phyloP scores from a whole-genome alignment of 2,113 vertebrate genomes.

The Ammodramus savannarum region DNA sequence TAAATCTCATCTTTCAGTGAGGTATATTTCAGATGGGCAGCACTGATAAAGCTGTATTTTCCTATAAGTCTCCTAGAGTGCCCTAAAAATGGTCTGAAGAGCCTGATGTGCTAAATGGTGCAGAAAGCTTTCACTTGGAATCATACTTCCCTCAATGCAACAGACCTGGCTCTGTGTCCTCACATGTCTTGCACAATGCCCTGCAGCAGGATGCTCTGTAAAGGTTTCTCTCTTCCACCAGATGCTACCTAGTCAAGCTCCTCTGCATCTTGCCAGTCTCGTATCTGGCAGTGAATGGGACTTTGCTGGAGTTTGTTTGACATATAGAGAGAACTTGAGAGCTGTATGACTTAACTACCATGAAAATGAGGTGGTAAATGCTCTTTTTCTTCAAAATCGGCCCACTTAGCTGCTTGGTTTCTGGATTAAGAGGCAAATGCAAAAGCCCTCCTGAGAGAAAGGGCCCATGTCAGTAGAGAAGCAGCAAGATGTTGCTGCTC shows the following conservation, averaged over 20 bases:
- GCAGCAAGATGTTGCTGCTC: neutral
- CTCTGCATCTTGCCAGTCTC: neutral
- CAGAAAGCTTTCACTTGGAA: neutral
- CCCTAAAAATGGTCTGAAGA: neutral
- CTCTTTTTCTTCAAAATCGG: neutral
- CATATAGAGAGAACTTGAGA: neutral
- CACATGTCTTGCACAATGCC: neutral
- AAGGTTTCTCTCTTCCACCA: neutral
- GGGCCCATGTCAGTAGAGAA: neutral
- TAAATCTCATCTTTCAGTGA: neutral
- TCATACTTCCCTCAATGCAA: neutral
- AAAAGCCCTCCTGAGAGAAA: neutral
- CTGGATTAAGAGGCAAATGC: constrained; percentile 19
- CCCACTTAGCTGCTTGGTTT: neutral
- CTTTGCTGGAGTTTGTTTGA: neutral
- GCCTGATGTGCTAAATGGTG: neutral
- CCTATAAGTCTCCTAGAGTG: neutral
- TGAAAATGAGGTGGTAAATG: neutral
- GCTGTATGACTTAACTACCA: neutral
- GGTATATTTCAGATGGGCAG: neutral
- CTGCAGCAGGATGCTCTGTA: neutral
- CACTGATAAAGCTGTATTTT: neutral
- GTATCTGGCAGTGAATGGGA: neutral
- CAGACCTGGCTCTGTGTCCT: neutral
- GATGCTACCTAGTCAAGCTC: neutral